These are phyloP conservation scores for Hirundichthys speculiger DNA, from an alignment of 2,113 vertebrate genomes.

Conservation along the genomic window DNA sequence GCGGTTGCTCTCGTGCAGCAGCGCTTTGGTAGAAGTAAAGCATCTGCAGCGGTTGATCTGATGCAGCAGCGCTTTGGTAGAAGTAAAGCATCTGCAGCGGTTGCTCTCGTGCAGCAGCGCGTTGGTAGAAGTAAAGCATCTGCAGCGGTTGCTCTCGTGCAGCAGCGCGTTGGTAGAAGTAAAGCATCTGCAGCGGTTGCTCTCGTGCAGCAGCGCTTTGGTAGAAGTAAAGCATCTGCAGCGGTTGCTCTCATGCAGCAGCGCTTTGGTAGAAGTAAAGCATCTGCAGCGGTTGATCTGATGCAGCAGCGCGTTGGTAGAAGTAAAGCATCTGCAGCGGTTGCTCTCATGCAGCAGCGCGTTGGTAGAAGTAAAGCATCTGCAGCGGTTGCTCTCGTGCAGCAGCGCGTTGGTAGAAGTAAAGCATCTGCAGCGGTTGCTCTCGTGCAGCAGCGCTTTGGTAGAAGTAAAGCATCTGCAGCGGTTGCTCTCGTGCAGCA, in stretches of 20 bases:
- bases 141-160: neutral
- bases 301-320: constrained; percentile 1
- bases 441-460: constrained; percentile 2
- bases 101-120: neutral
- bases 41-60: no score
- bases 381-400: neutral
- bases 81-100: neutral
- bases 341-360: neutral
- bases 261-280: constrained; percentile 2
- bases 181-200: no score
- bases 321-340: neutral
- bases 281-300: no score
- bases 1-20: neutral
- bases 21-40: constrained; percentile 2
- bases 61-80: neutral
- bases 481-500: neutral
- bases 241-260: neutral
- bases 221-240: neutral
- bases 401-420: neutral
- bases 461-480: neutral
- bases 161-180: neutral
- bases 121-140: neutral
- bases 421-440: no score
- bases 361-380: neutral
- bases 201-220: constrained; percentile 2